phyloP scores from a whole-genome alignment of 1,140 invertebrate genomes.

The Drosophila sp. region DNA sequence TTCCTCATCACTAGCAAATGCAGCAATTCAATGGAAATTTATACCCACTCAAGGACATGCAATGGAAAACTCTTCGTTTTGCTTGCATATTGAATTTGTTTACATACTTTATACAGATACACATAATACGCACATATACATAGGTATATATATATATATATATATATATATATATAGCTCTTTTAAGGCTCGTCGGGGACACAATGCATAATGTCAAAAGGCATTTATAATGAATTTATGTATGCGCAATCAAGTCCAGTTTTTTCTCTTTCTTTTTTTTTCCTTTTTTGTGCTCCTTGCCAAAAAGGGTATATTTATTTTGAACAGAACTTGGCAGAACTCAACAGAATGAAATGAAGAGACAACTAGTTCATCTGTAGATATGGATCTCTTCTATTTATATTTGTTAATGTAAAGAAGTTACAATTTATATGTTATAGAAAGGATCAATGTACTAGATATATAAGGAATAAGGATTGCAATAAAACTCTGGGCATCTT shows the following conservation, averaged over 20 bases:
- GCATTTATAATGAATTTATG: constrained; percentile 75
- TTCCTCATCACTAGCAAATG: constrained; percentile 4
- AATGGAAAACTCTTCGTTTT: neutral
- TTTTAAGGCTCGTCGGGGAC: constrained; percentile 61
- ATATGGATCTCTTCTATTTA: no score
- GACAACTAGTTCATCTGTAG: no score
- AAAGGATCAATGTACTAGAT: no score
- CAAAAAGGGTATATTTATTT: constrained; percentile 1
- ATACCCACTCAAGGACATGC: neutral
- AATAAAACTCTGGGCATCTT: no score
- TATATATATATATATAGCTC: constrained; percentile 24
- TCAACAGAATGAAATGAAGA: neutral
- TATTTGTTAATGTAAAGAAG: no score
- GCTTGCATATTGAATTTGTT: constrained; percentile 21
- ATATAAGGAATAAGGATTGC: no score
- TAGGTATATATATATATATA: neutral
- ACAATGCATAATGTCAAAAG: constrained; percentile 48
- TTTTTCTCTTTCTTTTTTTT: neutral
- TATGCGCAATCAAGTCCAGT: constrained; percentile 52
- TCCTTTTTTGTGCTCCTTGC: neutral
- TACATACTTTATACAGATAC: neutral
- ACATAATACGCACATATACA: neutral
- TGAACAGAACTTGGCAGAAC: neutral
- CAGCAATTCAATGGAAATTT: constrained; percentile 3
- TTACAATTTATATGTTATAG: no score